Percentiles rank a stretch among this genome's conserved stretches.
Conservation (phyloP, 2,797 vertebrate species). For the Eospalax fontanierii region DNA sequence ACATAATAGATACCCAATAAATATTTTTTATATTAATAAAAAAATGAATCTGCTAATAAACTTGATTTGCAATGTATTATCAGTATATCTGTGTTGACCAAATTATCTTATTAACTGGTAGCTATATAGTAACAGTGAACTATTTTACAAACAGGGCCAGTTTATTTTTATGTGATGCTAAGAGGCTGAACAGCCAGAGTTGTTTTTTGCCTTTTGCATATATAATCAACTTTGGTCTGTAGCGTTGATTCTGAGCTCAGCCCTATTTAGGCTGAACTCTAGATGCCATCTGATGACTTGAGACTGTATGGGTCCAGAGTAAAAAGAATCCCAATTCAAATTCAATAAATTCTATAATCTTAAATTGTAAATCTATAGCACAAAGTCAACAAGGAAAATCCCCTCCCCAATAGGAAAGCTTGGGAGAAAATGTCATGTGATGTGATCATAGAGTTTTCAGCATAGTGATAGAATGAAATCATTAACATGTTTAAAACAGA, state of each 20-base stretch:
- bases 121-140: neutral
- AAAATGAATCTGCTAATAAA: constrained; percentile 56
- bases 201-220: neutral
- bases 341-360: constrained; percentile 52
- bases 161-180: constrained; percentile 54
- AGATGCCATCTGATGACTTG: constrained; percentile 28
- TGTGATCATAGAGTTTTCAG: constrained; percentile 57
- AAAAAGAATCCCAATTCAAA: constrained; percentile 35
- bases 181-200: neutral
- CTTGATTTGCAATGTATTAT: constrained; percentile 10
- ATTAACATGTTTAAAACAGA: constrained; percentile 64
- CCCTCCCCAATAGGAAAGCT: too few relatives aligned
- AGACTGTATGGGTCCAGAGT: constrained; percentile 22
- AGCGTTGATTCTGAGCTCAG: neutral
- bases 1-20: constrained; percentile 6
- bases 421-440: neutral
- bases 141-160: constrained; percentile 35
- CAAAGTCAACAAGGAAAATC: constrained; percentile 59
- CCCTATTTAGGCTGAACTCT: constrained; percentile 56
- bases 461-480: constrained; percentile 69
- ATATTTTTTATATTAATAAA: constrained; percentile 52
- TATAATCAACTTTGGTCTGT: neutral
- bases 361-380: constrained; percentile 55
- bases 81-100: constrained; percentile 2
- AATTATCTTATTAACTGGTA: constrained; percentile 51